These are phyloP conservation scores for Orbicella faveolata DNA, from an alignment of 64 coral and sea anemone genomes.

Conservation along the genomic window DNA sequence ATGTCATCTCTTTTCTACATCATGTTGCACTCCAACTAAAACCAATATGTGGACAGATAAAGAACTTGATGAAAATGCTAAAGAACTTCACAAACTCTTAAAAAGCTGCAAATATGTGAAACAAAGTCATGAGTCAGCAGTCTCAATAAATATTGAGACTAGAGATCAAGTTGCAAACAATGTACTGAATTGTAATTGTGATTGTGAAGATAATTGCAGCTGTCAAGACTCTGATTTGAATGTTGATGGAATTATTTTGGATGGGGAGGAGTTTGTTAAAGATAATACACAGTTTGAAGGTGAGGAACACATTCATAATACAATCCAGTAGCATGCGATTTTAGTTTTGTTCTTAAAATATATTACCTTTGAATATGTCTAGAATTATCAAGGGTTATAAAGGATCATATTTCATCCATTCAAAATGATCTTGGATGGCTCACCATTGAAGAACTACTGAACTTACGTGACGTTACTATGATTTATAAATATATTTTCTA, in stretches of 20 bases:
- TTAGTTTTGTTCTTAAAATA: neutral
- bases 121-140: neutral
- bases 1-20: neutral
- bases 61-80: neutral
- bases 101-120: neutral
- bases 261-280: neutral
- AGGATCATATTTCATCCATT: too few relatives aligned
- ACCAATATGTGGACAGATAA: neutral
- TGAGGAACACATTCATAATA: neutral
- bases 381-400: too few relatives aligned
- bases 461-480: too few relatives aligned
- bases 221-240: neutral
- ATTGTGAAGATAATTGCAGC: neutral
- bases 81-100: constrained; percentile 7
- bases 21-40: neutral
- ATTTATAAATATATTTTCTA: too few relatives aligned
- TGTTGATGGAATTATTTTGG: neutral
- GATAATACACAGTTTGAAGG: neutral
- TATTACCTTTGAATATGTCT: too few relatives aligned
- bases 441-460: too few relatives aligned
- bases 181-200: neutral
- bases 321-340: too few relatives aligned
- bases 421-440: neutral
- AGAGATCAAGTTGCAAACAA: neutral
- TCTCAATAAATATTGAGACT: neutral